These are phyloP conservation scores for Spatula clypeata DNA, from an alignment of 2,797 vertebrate species.

Conservation along the genomic window DNA sequence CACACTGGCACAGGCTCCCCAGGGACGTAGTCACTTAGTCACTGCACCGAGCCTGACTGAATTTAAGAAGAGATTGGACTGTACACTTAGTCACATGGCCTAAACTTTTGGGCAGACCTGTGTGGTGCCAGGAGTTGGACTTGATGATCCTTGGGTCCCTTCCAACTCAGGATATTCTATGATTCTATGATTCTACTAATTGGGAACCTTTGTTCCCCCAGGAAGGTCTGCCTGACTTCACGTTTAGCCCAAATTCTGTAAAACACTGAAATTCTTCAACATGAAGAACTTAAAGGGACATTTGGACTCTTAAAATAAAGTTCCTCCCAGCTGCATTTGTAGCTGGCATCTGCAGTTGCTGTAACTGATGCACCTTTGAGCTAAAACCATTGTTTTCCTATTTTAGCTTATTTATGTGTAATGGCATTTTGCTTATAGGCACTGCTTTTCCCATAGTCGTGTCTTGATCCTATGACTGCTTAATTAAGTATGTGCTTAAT, in stretches of 20 bases:
- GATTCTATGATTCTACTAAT: too few species aligned
- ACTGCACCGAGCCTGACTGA: too few species aligned
- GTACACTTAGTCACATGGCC: too few species aligned
- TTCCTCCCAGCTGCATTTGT: background rate
- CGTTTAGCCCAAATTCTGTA: background rate
- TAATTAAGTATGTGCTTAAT: slow-evolving; percentile 73
- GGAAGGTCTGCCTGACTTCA: background rate
- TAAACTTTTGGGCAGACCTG: too few species aligned
- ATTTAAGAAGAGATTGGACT: too few species aligned
- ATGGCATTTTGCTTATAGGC: background rate
- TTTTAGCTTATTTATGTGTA: slow-evolving; percentile 34
- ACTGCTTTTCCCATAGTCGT: slow-evolving; percentile 25
- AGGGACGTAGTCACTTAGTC: too few species aligned
- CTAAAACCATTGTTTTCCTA: background rate
- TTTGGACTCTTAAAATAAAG: background rate
- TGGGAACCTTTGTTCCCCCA: background rate
- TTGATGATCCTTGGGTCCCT: too few species aligned
- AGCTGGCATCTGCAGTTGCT: background rate
- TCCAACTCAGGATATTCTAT: too few species aligned
- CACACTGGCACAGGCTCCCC: too few species aligned
- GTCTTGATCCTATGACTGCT: slow-evolving; percentile 52
- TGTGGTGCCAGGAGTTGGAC: too few species aligned
- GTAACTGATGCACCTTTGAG: background rate
- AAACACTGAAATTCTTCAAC: background rate
- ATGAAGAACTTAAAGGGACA: background rate